Base-by-base conservation (phyloP, 2,888 invertebrate species). In the Tigriopus californicus region DNA sequence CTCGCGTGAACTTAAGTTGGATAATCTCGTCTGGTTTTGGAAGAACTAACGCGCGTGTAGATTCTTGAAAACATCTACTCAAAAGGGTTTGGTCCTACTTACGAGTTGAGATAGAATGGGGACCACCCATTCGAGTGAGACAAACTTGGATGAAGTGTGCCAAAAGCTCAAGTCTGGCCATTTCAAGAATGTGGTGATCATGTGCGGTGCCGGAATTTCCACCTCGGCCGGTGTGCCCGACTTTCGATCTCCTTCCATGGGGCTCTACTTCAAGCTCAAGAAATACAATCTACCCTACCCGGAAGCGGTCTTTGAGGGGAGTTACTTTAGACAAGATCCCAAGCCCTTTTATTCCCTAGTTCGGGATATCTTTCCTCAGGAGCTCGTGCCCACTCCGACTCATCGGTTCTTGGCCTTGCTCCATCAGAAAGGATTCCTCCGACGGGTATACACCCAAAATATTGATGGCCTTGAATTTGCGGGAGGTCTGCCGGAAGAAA, bases 151-250 rank as follows among this genome's bases (percentile, higher is more conserved):
- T 65, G 86, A 85, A 1, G 74, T 91, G 60, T 80, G 80, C 0
- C 78, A 81, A 58, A 85, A 83, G 72, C 87, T 91, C 64, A 79
- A 82, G 65, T 78, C 77, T 61, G 78, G 78, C 44, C 79, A 80
- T 62, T 85, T 85, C 68, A 81, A 81, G 69, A 89, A 88, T 66
- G 80, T 95, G 60, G 82, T 94, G 60, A 89, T 89, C 1, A 81
- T 95, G 80, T 83, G 89, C 61, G 94, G 94, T 62, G 95, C 94
- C 65, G 95, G 94, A 56, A 91, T 95, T 67, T 92, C 92, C 1
- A 95, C 94, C 52, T 84, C 33, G 4, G 57, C 57, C 10, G 57
- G 57, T 13, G 41, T 57, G 8, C 57, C 57, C 8, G 57, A 57
- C 6, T 57, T 57, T 25, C 80, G 95, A 33, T 88, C 89, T 22